A percentile compares a stretch with the other conserved stretches of the same genome.
Evolutionary conservation across 2,113 vertebrate species (phyloP).

Genomic region (Phyllostomus discolor): DNA sequence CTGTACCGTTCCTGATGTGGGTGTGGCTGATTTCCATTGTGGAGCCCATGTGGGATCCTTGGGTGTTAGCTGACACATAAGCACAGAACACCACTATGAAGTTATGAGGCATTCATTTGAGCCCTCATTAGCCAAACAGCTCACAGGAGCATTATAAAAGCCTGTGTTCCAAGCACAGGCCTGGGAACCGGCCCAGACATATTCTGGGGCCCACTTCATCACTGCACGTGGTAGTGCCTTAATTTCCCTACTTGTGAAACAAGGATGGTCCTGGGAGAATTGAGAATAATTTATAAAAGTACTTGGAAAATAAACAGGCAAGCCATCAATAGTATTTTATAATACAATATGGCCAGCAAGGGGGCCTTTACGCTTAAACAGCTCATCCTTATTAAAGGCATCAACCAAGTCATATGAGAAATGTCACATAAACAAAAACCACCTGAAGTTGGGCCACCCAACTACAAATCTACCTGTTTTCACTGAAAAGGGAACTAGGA

Average conservation of each 20-base stretch:
- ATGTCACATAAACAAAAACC: background rate
- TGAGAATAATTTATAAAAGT: background rate
- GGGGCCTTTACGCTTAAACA: background rate
- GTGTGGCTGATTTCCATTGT: background rate
- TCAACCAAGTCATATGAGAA: background rate
- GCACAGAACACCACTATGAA: background rate
- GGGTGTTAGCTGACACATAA: background rate
- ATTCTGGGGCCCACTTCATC: background rate
- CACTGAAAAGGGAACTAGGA: background rate
- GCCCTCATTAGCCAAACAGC: background rate
- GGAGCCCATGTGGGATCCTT: background rate
- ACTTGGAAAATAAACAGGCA: background rate
- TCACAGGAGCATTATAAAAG: background rate
- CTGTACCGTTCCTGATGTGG: background rate
- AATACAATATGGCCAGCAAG: background rate
- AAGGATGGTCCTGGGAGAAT: background rate
- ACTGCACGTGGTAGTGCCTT: background rate
- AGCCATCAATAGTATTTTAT: background rate
- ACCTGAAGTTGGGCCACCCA: background rate
- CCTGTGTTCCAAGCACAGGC: background rate
- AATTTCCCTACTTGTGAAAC: conserved; percentile 34
- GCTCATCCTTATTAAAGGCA: background rate
- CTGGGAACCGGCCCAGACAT: background rate
- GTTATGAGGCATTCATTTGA: background rate
- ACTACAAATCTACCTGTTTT: background rate